A percentile compares a stretch with the other conserved stretches of the same genome.
These are phyloP conservation scores for Morelia viridis DNA, from an alignment of 2,797 vertebrate species.

Conservation along the genomic window DNA sequence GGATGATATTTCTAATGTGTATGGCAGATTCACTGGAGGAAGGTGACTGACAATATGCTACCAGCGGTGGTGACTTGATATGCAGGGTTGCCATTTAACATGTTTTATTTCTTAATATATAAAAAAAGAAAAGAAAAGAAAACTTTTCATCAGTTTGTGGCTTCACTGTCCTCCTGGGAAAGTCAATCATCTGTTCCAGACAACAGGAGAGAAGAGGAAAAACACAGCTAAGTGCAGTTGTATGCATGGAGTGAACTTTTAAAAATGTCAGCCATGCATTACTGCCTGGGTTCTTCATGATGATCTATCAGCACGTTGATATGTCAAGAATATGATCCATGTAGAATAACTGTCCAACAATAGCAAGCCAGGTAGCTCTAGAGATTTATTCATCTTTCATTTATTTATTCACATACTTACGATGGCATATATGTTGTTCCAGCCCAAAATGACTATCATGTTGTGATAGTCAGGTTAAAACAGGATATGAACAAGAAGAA, in stretches of 20 bases:
- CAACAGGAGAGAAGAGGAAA: slow-evolving; percentile 40
- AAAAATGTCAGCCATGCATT: not conserved
- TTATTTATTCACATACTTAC: not conserved
- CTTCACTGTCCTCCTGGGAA: slow-evolving; percentile 46
- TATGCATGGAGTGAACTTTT: slow-evolving; percentile 11
- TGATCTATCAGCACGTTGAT: not conserved
- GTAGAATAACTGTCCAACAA: not conserved
- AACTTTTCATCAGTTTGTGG: slow-evolving; percentile 45
- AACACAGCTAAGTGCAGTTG: slow-evolving; percentile 17
- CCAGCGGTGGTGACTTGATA: slow-evolving; percentile 76
- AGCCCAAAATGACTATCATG: not conserved
- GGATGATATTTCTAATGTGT: slow-evolving; percentile 84
- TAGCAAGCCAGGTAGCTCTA: not conserved
- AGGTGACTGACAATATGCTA: slow-evolving; percentile 78
- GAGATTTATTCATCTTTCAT: not conserved
- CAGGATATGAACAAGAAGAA: not conserved
- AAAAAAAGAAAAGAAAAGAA: slow-evolving; percentile 47
- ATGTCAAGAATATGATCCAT: not conserved
- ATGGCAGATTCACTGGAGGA: slow-evolving; percentile 82
- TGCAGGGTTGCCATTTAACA: slow-evolving; percentile 79
- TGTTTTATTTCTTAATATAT: slow-evolving; percentile 63
- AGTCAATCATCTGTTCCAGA: slow-evolving; percentile 43
- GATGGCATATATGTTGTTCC: not conserved
- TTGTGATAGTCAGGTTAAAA: not conserved
- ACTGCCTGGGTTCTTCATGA: not conserved